These are phyloP conservation scores for Ips nitidus DNA, from an alignment of 1,140 invertebrate genomes.

Conservation along the genomic window DNA sequence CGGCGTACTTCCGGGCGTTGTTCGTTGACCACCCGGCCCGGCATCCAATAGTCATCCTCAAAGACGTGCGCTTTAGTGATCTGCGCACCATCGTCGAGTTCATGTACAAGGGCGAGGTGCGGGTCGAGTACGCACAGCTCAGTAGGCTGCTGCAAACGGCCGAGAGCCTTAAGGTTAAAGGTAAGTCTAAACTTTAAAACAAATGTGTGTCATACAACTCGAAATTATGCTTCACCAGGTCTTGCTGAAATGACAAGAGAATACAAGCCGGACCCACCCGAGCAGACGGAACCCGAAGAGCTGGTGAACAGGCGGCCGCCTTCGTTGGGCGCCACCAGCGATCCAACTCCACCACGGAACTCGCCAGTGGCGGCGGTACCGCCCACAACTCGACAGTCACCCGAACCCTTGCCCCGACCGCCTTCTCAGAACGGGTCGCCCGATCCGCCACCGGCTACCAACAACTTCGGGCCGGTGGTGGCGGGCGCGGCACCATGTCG, in stretches of 20 bases:
- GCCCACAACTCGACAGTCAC: conserved; percentile 22
- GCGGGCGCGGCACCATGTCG: conserved; percentile 17
- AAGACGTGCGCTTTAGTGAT: conserved; percentile 88
- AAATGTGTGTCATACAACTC: not conserved
- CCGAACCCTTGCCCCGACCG: conserved; percentile 42
- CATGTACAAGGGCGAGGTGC: conserved; percentile 96
- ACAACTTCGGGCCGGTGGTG: conserved; percentile 22
- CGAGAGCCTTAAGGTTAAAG: conserved; percentile 83
- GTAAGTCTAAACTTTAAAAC: conserved; percentile 56
- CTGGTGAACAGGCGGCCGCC: conserved; percentile 43
- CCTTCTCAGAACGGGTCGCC: conserved; percentile 32
- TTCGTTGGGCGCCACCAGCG: conserved; percentile 26
- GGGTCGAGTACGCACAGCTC: conserved; percentile 90
- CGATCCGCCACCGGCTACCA: conserved; percentile 29
- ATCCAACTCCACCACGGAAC: conserved; percentile 30
- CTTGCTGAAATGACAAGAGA: conserved; percentile 83
- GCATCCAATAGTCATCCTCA: conserved; percentile 90
- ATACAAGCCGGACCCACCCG: conserved; percentile 47
- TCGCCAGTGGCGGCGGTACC: conserved; percentile 36
- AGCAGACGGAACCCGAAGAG: conserved; percentile 52
- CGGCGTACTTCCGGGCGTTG: conserved; percentile 89
- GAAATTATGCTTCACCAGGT: conserved; percentile 53
- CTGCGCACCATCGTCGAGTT: conserved; percentile 90
- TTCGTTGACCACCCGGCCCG: conserved; percentile 87
- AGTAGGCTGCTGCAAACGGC: conserved; percentile 89